Conservation (phyloP, 2,797 vertebrate species). For the Borostomias antarcticus region DNA sequence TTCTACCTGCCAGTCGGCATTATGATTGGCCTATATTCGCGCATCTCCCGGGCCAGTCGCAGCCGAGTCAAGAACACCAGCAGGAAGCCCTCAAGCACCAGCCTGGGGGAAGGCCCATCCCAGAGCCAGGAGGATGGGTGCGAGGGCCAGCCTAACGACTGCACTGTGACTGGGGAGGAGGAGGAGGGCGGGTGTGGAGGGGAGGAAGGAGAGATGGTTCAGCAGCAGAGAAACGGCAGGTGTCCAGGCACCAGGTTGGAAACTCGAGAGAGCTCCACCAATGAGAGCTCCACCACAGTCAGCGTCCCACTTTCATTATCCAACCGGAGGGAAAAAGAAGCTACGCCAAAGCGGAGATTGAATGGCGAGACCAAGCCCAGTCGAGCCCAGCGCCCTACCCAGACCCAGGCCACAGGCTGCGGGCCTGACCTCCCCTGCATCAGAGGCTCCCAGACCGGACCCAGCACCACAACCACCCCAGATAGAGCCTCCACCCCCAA, state of each 20-base stretch:
- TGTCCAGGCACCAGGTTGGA: constrained; percentile 57
- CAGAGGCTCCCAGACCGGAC: constrained; percentile 74
- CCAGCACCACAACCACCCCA: constrained; percentile 78
- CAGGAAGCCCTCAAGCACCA: constrained; percentile 72
- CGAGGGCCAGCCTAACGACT: constrained; percentile 73
- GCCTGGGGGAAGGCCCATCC: constrained; percentile 68
- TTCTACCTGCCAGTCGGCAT: constrained; percentile 97
- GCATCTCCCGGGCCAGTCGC: constrained; percentile 93
- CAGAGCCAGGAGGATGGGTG: constrained; percentile 80
- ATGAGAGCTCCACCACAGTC: constrained; percentile 78
- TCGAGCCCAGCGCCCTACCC: constrained; percentile 42
- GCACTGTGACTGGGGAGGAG: constrained; percentile 56
- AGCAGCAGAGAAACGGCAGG: constrained; percentile 55
- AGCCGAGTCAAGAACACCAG: constrained; percentile 80
- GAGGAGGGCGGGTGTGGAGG: constrained; percentile 55
- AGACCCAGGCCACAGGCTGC: not conserved
- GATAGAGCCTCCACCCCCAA: constrained; percentile 76
- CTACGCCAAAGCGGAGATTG: constrained; percentile 19
- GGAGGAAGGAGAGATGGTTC: constrained; percentile 76
- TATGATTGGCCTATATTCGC: constrained; percentile 95
- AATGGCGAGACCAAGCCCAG: constrained; percentile 36
- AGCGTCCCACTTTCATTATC: constrained; percentile 71
- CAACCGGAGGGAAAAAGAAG: constrained; percentile 57
- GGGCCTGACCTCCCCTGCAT: constrained; percentile 44
- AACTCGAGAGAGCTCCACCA: constrained; percentile 76